Evolutionary conservation across 92 coral and sea anemone species (phyloP).

Genomic region (Parazoanthus atlanticus): DNA sequence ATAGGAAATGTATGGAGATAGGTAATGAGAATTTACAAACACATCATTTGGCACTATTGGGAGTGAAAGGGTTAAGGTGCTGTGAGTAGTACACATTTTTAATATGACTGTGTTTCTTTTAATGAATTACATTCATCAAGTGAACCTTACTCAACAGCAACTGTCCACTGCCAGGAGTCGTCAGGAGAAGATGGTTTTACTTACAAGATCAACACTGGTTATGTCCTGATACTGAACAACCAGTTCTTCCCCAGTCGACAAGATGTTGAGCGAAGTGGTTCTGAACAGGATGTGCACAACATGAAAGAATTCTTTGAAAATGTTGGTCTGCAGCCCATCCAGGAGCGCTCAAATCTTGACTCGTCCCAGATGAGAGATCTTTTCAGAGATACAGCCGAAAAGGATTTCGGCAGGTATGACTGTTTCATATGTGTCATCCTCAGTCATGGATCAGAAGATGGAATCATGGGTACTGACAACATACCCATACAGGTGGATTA

Average conservation of each 20-base stretch:
- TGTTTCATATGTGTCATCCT: constrained; percentile 87
- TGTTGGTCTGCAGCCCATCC: constrained; percentile 57
- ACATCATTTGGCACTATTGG: too few relatives aligned
- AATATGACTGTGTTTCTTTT: too few relatives aligned
- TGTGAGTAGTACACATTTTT: too few relatives aligned
- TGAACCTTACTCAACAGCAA: constrained; percentile 40
- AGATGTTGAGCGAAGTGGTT: constrained; percentile 69
- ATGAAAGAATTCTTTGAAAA: constrained; percentile 66
- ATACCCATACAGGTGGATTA: constrained; percentile 70
- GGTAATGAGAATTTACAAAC: too few relatives aligned
- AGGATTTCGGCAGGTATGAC: constrained; percentile 77
- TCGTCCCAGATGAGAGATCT: constrained; percentile 59
- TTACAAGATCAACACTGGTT: constrained; percentile 65
- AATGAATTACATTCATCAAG: not conserved
- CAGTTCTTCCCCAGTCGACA: constrained; percentile 56
- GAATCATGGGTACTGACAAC: constrained; percentile 80
- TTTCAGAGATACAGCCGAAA: constrained; percentile 64
- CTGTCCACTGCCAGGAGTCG: constrained; percentile 63
- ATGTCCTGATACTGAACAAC: constrained; percentile 79
- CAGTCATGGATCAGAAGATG: constrained; percentile 82
- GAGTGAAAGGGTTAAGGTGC: too few relatives aligned
- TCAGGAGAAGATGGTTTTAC: constrained; percentile 44
- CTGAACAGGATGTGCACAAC: constrained; percentile 65
- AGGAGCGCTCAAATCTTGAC: constrained; percentile 26
- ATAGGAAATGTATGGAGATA: too few relatives aligned